These are phyloP conservation scores for Sebastes oblongus DNA, from an alignment of 2,797 vertebrate species.

Conservation along the genomic window DNA sequence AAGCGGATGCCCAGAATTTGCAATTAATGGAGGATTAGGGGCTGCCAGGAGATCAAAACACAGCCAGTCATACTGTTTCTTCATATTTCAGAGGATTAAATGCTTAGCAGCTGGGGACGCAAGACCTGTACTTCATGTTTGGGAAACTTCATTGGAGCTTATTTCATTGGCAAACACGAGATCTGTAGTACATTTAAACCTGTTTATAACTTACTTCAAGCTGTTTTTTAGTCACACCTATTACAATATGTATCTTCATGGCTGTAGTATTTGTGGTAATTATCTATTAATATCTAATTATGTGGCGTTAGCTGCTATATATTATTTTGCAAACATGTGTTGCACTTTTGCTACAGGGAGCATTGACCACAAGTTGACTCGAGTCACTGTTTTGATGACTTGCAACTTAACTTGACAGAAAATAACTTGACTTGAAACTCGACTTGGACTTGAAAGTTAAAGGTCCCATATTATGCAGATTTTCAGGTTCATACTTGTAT, in stretches of 20 bases:
- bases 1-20: slow-evolving; percentile 56
- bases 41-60: slow-evolving; percentile 64
- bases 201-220: background rate
- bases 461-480: background rate
- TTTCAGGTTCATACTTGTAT: no score
- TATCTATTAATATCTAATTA: background rate
- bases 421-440: background rate
- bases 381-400: background rate
- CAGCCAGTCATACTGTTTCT: slow-evolving; percentile 51
- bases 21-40: slow-evolving; percentile 74
- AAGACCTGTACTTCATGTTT: slow-evolving; percentile 31
- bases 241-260: background rate
- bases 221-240: background rate
- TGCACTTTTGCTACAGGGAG: background rate
- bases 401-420: background rate
- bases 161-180: slow-evolving; percentile 16
- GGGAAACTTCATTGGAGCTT: slow-evolving; percentile 15
- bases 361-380: background rate
- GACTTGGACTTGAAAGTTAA: background rate
- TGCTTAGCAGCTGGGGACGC: slow-evolving; percentile 39
- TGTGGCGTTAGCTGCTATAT: no score
- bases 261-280: background rate
- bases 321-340: background rate
- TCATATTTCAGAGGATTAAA: slow-evolving; percentile 75
- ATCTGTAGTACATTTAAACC: background rate